Base-by-base conservation (phyloP, 2,113 vertebrate species). In the Eidolon helvum region DNA sequence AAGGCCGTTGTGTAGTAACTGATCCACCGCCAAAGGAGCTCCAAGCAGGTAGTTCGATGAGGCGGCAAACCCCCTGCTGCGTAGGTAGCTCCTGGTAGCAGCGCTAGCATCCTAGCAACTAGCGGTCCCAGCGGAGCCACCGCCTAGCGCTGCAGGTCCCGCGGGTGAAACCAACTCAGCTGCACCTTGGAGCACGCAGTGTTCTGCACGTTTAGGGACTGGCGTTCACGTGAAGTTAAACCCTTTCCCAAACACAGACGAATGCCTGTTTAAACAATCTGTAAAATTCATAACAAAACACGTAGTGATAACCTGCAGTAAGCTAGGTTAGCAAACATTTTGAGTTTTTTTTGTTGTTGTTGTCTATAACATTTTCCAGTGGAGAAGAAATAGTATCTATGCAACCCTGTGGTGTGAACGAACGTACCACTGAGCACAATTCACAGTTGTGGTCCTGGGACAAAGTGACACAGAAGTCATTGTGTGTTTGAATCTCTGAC, bases 141-240 rank as follows among this genome's bases (percentile, higher is more conserved):
- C 2, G 4, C 33, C 53, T 24, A 5, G 19, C 3, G 72, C 26
- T 4, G 8, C 5, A 22, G 45, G 45, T 22, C 59, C 12, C 10
- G 33, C 2, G 2, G 45, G 59, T 16, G 8, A n/a, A 40, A 11
- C 72, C 33, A 9, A 30, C 16, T 43, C 71, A 22, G 61, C 35
- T 0, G 1, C 0, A 16, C 3, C 0, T 4, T 0, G n/a, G 1
- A 21, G 50, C 5, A 3, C 2, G 38, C 50, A 26, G 45, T 35
- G 10, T 45, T 28, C n/a, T 24, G 30, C n/a, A 33, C 45, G 48
- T 72, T n/a, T 35, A 59, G 18, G 35, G 21, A 33, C 40, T n/a
- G 11, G 68, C 48, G n/a, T 50, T 28, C 35, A 5, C 7, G 1
- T 1, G 30, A 82, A 74, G 3, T 16, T 50, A 50, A 92, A 77